phyloP scores from a whole-genome alignment of 2,797 vertebrate species.

The Poecilia velifera region DNA sequence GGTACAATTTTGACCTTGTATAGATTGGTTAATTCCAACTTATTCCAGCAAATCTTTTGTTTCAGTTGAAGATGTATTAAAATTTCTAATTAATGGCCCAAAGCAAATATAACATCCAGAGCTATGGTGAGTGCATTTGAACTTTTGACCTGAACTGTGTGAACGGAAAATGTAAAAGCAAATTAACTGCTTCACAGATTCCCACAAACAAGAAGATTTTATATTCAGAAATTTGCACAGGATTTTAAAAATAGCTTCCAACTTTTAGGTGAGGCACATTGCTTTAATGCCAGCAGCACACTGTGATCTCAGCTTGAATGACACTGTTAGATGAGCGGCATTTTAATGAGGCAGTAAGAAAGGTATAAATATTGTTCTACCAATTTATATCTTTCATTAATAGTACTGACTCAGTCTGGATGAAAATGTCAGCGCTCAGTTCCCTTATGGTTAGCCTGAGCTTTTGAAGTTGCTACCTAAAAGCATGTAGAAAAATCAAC shows the following conservation, averaged over 20 bases:
- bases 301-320: conserved; percentile 3
- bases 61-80: neutral
- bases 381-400: conserved; percentile 32
- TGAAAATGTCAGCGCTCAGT: conserved; percentile 43
- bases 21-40: neutral
- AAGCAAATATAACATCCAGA: neutral
- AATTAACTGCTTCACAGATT: conserved; percentile 3
- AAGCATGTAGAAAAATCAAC: conserved; percentile 41
- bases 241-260: conserved; percentile 7
- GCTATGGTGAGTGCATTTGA: neutral
- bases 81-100: neutral
- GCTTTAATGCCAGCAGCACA: conserved; percentile 5
- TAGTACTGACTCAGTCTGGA: conserved; percentile 47
- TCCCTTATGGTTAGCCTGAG: conserved; percentile 25
- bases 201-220: neutral
- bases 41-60: neutral
- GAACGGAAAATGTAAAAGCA: neutral
- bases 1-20: neutral
- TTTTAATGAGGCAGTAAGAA: conserved; percentile 26
- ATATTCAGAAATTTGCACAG: no score
- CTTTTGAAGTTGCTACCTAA: conserved; percentile 58
- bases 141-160: neutral
- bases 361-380: conserved; percentile 41
- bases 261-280: conserved; percentile 2
- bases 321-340: conserved; percentile 11